phyloP scores from a whole-genome alignment of 2,888 invertebrate species.

The Habroteleia sp. region DNA sequence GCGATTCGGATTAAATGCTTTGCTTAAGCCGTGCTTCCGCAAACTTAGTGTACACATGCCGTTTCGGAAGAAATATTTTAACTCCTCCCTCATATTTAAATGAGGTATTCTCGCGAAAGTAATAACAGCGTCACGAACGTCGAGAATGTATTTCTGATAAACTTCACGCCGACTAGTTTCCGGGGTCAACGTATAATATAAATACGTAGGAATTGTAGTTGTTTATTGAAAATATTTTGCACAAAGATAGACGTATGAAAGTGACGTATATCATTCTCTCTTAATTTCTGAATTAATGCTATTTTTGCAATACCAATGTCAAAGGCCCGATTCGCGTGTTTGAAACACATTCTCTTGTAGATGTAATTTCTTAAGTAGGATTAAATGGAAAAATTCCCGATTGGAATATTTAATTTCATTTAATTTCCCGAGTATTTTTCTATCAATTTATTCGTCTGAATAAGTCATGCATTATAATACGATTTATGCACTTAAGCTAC shows the following conservation, averaged over 20 bases:
- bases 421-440: no score
- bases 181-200: constrained; percentile 20
- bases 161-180: constrained; percentile 39
- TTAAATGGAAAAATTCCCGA: not conserved
- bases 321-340: constrained; percentile 22
- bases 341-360: not conserved
- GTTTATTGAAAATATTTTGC: no score
- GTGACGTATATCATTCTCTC: not conserved
- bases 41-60: constrained; percentile 65
- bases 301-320: constrained; percentile 4
- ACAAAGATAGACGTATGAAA: no score
- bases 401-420: not conserved
- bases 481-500: no score
- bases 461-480: no score
- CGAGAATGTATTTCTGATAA: constrained; percentile 63
- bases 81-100: constrained; percentile 62
- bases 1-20: constrained; percentile 63
- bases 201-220: not conserved
- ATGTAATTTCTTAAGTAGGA: not conserved
- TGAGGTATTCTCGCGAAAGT: constrained; percentile 53
- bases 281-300: constrained; percentile 14
- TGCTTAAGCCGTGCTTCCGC: constrained; percentile 58
- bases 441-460: no score
- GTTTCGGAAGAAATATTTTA: constrained; percentile 64
- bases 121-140: constrained; percentile 54